Percentiles rank a stretch among this genome's conserved stretches.
These are phyloP conservation scores for Microtus pennsylvanicus DNA, from an alignment of 2,113 vertebrate genomes.

Conservation along the genomic window DNA sequence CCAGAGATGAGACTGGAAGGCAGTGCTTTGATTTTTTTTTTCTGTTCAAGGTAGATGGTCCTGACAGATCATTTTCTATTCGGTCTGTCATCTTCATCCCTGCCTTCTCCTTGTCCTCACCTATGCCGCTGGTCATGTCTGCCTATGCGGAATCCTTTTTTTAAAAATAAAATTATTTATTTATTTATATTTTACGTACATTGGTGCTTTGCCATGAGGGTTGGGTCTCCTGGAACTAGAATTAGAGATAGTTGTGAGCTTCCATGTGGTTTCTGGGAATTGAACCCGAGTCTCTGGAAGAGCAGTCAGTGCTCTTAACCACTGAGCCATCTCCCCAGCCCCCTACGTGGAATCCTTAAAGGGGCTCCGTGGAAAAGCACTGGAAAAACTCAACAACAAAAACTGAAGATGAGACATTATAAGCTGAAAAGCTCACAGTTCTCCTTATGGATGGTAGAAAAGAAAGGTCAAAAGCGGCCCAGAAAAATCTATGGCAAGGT, in stretches of 20 bases:
- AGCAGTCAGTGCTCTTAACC: too few species aligned
- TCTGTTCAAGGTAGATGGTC: neutral
- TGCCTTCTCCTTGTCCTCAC: neutral
- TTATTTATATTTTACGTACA: too few species aligned
- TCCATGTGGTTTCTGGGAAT: too few species aligned
- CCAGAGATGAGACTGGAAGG: neutral
- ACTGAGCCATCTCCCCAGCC: too few species aligned
- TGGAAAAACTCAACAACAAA: neutral
- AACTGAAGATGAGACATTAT: neutral
- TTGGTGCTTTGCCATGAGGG: too few species aligned
- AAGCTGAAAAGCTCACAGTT: neutral
- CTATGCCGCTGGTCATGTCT: neutral
- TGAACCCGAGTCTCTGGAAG: too few species aligned
- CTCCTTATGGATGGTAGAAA: neutral
- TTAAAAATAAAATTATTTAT: too few species aligned
- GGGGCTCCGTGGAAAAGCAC: slow-evolving; percentile 2
- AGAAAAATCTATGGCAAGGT: neutral
- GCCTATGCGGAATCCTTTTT: neutral
- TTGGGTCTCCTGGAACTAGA: too few species aligned
- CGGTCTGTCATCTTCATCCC: neutral
- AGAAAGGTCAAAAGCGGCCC: neutral
- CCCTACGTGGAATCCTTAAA: neutral
- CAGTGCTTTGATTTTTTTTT: neutral
- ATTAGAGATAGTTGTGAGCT: too few species aligned
- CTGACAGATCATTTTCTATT: neutral